Evolutionary conservation across 2,888 invertebrate genomes (phyloP).

Genomic region (Standfussiana lucernea): DNA sequence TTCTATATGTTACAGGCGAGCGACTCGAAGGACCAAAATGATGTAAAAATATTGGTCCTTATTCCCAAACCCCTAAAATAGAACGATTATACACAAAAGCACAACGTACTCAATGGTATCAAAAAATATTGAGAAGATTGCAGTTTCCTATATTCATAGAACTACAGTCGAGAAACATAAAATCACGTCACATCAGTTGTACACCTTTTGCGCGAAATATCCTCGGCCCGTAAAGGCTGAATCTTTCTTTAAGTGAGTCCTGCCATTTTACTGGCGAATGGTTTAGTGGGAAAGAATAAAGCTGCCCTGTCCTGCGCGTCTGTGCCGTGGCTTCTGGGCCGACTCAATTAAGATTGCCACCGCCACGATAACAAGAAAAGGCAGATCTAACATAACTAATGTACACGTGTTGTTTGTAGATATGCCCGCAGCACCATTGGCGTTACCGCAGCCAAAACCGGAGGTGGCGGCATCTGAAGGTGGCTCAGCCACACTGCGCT

Average conservation of each 20-base stretch:
- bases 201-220: background rate
- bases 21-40: background rate
- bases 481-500: conserved; percentile 93
- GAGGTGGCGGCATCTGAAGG: conserved; percentile 93
- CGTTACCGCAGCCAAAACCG: conserved; percentile 88
- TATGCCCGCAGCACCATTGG: conserved; percentile 79
- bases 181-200: background rate
- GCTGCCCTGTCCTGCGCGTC: background rate
- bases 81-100: background rate
- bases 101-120: background rate
- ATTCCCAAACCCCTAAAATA: background rate
- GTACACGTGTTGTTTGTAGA: conserved; percentile 66
- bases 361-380: background rate
- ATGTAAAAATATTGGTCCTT: background rate
- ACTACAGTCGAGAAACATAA: background rate
- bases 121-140: background rate
- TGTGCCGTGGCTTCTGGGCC: background rate
- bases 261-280: background rate
- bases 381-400: background rate
- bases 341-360: background rate
- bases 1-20: background rate
- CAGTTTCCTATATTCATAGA: background rate
- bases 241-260: background rate
- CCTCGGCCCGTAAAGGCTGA: background rate
- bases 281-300: background rate